Base-by-base conservation (phyloP, 2,113 vertebrate genomes). In the Pampusana beccarii region DNA sequence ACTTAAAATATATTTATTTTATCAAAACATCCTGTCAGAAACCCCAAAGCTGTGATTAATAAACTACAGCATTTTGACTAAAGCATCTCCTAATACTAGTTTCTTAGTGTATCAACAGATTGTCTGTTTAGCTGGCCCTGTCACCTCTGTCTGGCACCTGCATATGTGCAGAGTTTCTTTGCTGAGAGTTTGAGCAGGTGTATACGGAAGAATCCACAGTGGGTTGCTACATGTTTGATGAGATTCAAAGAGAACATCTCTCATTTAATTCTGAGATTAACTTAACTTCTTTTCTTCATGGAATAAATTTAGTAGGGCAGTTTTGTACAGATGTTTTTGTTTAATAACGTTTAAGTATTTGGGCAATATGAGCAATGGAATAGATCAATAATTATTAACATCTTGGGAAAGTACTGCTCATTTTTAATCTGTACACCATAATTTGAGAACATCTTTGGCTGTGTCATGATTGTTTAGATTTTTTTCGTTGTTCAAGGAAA, bases 1-100 rank as follows among this genome's bases (percentile, higher is more conserved):
- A 98, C 97, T 98, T 98, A 98, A 98, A 98, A 98, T 98, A 98
- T 97, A 97, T 97, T 97, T 98, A 98, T 98, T 98, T 98, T 98
- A 98, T 97, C 97, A 98, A 98, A 98, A 98, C 97, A 98, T 97
- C 90, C 95, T 98, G 97, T 97, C 97, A 98, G 91, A 97, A 98
- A 95, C 88, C 87, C 94, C 92, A 97, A 96, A 97, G 93, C 91
- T 78, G 18, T 95, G 91, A 96, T 97, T 97, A 97, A 95, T 97
- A 98, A 97, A 91, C 92, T 94, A 89, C 92, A 96, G 94, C 26
- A 95, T 97, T 97, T 97, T 97, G 97, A 97, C 97, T 96, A 93
- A 82, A 95, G 80, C 96, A 94, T 95, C 87, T 95, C 83, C 92
- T 92, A 64, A 48, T 91, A 80, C 81, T 75, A 87, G 64, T 96